phyloP scores from a whole-genome alignment of 2,888 invertebrate genomes.

The Cantharis flavilabris region DNA sequence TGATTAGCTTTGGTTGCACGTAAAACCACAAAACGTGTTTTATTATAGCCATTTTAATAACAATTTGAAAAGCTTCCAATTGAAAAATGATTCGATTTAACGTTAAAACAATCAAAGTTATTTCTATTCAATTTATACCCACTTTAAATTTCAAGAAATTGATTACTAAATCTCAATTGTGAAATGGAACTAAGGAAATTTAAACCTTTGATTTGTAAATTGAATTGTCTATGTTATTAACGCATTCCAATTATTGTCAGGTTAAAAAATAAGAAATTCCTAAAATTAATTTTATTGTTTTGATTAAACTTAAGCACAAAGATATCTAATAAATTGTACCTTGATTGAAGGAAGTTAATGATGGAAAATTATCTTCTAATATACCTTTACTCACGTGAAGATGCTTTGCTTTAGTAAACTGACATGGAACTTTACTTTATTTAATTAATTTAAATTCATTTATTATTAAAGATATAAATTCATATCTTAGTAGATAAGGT shows the following conservation, averaged over 20 bases:
- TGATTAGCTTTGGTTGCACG: not conserved
- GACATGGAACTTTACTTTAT: too few species aligned
- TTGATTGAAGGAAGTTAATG: not conserved
- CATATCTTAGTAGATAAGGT: too few species aligned
- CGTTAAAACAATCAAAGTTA: not conserved
- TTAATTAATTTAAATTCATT: too few species aligned
- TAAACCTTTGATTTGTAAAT: not conserved
- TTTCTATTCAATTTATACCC: not conserved
- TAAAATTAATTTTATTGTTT: not conserved
- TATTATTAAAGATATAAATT: too few species aligned
- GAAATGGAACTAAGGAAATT: not conserved
- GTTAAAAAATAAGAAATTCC: not conserved
- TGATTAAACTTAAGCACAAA: not conserved
- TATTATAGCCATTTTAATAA: not conserved
- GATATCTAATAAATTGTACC: not conserved
- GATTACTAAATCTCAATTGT: not conserved
- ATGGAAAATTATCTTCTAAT: not conserved
- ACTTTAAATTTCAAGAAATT: not conserved
- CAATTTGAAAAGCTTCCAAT: not conserved
- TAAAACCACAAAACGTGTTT: not conserved
- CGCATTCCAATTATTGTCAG: not conserved
- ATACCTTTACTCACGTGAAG: not conserved
- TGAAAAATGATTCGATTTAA: not conserved
- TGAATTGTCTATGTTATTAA: not conserved
- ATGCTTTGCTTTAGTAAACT: too few species aligned